Percentiles rank a stretch among this genome's conserved stretches.
These are phyloP conservation scores for Vimba vimba DNA, from an alignment of 2,113 vertebrate species.

Conservation along the genomic window DNA sequence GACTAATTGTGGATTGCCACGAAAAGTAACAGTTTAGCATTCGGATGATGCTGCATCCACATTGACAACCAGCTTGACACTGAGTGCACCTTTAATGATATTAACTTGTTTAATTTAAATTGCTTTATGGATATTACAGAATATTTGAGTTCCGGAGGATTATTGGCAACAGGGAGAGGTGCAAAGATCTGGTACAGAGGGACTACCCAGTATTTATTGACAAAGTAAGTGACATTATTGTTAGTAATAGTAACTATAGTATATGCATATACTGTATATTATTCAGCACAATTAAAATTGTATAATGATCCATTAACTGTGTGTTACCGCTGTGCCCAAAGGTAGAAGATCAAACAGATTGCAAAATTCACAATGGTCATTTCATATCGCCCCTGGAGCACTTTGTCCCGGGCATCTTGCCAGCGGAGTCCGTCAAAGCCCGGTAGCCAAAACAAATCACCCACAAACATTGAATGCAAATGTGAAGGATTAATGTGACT, in stretches of 20 bases:
- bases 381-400: conserved; percentile 95
- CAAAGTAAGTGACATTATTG: conserved; percentile 79
- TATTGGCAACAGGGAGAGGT: conserved; percentile 92
- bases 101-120: neutral
- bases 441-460: conserved; percentile 75
- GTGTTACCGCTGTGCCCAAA: conserved; percentile 57
- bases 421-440: conserved; percentile 86
- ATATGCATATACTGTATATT: too few species aligned
- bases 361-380: conserved; percentile 90
- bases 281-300: neutral
- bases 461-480: neutral
- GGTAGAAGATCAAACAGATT: conserved; percentile 90
- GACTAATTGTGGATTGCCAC: too few species aligned
- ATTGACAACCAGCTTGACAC: neutral
- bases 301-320: neutral
- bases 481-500: neutral
- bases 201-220: conserved; percentile 93
- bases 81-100: neutral
- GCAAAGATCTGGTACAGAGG: conserved; percentile 86
- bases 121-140: conserved; percentile 69
- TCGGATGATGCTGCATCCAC: neutral
- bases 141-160: conserved; percentile 96
- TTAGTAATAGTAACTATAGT: too few species aligned
- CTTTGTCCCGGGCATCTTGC: conserved; percentile 90
- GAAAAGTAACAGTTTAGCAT: neutral